Evolutionary conservation across 1,140 invertebrate species (phyloP), one percentile per base, ranked within the genome.

Genomic region (Drosophila baimaii): DNA sequence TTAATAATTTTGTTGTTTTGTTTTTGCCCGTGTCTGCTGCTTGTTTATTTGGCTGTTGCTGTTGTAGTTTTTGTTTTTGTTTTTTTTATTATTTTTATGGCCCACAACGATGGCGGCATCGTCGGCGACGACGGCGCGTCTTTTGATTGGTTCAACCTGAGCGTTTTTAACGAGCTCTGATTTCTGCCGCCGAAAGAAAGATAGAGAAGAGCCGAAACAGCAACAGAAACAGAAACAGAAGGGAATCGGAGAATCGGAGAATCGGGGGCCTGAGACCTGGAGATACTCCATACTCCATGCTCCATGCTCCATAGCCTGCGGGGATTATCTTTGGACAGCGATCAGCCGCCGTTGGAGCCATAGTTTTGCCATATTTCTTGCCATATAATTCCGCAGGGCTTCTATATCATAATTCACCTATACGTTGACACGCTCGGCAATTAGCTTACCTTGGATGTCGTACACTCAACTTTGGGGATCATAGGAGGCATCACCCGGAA

Each of bases 331-430:
- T 65, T 62, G 41, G 41, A 41, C 59, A 41, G 71, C 75, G 82
- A 86, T 86, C 82, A 85, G 82, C 75, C 57, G 69, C 65, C 46
- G 25, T 25, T 39, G 8, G 39, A 3, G 46, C 41, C 23, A 64
- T 77, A 74, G 63, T 62, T 79, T 46, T 72, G n/a, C 49, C 49
- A 65, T 68, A 27, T 9, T 68, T 62, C 73, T 49, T 71, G 15
- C 31, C 51, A 62, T 69, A 74, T 66, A 80, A 65, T 79, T 78
- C 64, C 80, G 58, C 83, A 72, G 64, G 66, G 80, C 77, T 89
- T 81, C 81, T 90, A 89, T 85, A 90, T 90, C 79, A 89, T 89
- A 89, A 90, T 89, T 89, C 84, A 89, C 80, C 84, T 86, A 86
- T 86, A 84, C 78, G 81, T 62, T 86, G 82, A 78, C 77, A 78